These are phyloP conservation scores for Isotomurus palustris DNA, from an alignment of 2,888 invertebrate species.

Conservation along the genomic window DNA sequence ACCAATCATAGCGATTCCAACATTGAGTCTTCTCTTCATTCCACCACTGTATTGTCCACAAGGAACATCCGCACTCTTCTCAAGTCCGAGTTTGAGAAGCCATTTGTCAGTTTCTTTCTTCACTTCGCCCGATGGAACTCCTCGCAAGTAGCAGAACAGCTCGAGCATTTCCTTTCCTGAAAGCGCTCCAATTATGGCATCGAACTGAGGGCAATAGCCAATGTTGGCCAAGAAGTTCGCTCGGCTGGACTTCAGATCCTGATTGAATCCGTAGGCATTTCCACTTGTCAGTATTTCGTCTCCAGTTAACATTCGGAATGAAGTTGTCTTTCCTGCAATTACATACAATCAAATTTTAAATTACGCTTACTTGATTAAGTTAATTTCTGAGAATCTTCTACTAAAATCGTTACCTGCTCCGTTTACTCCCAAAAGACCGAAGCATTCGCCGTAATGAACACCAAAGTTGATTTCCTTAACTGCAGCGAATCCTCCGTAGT, in stretches of 20 bases:
- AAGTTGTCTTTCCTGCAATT: conserved; percentile 25
- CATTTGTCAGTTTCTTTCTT: conserved; percentile 39
- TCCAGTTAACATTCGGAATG: conserved; percentile 54
- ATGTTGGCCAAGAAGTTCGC: conserved; percentile 37
- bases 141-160: conserved; percentile 70
- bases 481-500: conserved; percentile 52
- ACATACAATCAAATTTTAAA: neutral
- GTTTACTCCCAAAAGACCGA: conserved; percentile 54
- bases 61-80: conserved; percentile 18
- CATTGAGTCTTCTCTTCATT: conserved; percentile 81
- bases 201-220: conserved; percentile 56
- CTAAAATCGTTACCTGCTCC: conserved; percentile 52
- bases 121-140: conserved; percentile 54
- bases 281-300: conserved; percentile 52
- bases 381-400: neutral
- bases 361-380: neutral
- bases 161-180: conserved; percentile 69
- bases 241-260: conserved; percentile 45
- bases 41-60: conserved; percentile 72
- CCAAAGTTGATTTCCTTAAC: conserved; percentile 65
- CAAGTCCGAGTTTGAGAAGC: conserved; percentile 44
- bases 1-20: conserved; percentile 80
- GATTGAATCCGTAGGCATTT: conserved; percentile 48
- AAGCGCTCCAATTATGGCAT: conserved; percentile 70
- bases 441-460: conserved; percentile 55